Evolutionary conservation across 2,113 vertebrate genomes (phyloP).

Genomic region (Caracal caracal): DNA sequence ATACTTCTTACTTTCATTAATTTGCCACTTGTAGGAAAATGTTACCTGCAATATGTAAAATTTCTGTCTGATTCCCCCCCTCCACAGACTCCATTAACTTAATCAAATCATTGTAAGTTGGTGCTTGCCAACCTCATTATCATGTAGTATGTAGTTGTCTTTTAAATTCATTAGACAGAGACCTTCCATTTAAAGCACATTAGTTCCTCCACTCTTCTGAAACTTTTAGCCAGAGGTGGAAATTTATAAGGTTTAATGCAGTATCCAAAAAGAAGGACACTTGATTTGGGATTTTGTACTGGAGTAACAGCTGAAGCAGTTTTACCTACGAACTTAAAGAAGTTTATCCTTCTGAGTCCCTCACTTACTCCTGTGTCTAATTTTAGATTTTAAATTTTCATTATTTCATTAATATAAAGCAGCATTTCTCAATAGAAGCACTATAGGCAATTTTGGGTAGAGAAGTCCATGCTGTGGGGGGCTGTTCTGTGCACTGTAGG

Average conservation of each 20-base stretch:
- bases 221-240: conserved; percentile 62
- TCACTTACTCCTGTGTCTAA: background rate
- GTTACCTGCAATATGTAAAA: background rate
- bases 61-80: conserved; percentile 24
- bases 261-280: background rate
- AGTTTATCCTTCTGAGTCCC: background rate
- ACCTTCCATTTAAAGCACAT: conserved; percentile 55
- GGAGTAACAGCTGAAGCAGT: background rate
- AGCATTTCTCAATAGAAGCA: background rate
- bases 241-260: conserved; percentile 14
- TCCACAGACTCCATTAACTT: conserved; percentile 27
- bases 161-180: conserved; percentile 57
- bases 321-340: background rate
- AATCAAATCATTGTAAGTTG: conserved; percentile 63
- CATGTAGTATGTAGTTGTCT: conserved; percentile 54
- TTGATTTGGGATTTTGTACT: background rate
- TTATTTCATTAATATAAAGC: background rate
- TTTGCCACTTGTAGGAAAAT: conserved; percentile 11
- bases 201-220: conserved; percentile 58
- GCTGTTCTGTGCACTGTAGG: background rate
- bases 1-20: background rate
- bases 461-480: background rate
- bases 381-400: background rate
- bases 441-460: background rate
- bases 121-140: conserved; percentile 47